Percentiles rank a stretch among this genome's conserved stretches.
phyloP scores from a whole-genome alignment of 2,113 vertebrate species.

The Apodemus sylvaticus region DNA sequence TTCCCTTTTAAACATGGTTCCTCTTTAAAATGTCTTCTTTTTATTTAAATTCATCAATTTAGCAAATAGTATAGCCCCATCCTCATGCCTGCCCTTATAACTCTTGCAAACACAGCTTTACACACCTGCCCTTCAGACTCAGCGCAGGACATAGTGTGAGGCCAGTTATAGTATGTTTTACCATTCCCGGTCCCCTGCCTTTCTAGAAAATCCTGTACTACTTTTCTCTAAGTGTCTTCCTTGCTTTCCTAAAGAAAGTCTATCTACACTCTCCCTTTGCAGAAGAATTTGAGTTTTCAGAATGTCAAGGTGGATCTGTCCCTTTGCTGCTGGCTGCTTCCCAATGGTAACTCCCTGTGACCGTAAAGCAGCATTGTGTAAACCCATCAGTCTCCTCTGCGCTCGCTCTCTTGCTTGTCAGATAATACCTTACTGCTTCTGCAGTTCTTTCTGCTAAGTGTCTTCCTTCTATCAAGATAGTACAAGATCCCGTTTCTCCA shows the following conservation, averaged over 20 bases:
- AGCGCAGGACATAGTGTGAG: not conserved
- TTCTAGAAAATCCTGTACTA: not conserved
- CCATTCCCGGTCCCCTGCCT: not conserved
- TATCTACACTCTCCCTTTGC: not conserved
- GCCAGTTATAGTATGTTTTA: not conserved
- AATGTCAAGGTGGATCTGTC: not conserved
- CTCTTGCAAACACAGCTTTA: not conserved
- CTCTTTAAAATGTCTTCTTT: conserved; percentile 20
- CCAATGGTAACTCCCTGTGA: conserved; percentile 82
- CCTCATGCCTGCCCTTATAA: not conserved
- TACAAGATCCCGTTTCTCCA: not conserved
- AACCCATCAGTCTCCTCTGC: conserved; percentile 84
- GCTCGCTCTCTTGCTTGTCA: conserved; percentile 84
- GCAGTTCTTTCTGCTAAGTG: conserved; percentile 64
- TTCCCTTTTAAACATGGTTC: conserved; percentile 10
- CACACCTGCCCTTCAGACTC: not conserved
- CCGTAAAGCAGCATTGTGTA: conserved; percentile 85
- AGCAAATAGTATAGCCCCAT: not conserved
- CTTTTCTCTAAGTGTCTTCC: not conserved
- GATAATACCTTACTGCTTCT: conserved; percentile 84
- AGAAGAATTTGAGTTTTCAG: conserved; percentile 35
- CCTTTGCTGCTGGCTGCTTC: conserved; percentile 72
- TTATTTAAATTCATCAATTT: conserved; percentile 26
- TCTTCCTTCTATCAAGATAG: not conserved
- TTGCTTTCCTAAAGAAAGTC: not conserved